These are phyloP conservation scores for Amyelois transitella DNA, from an alignment of 1,140 invertebrate genomes.

Conservation along the genomic window DNA sequence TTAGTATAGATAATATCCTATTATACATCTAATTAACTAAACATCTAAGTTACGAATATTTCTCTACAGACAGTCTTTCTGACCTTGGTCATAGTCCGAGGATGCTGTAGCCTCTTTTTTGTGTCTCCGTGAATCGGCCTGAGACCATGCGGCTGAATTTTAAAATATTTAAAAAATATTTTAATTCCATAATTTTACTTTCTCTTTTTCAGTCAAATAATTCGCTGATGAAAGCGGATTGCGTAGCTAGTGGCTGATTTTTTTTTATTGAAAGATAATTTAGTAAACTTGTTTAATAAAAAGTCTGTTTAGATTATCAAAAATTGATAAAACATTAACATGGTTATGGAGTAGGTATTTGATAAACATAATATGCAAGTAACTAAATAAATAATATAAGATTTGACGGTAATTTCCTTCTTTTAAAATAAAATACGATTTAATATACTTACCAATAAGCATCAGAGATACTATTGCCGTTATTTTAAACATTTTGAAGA, in stretches of 20 bases:
- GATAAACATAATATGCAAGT: not conserved
- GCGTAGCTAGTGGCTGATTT: no score
- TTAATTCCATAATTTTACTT: not conserved
- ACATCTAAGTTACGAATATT: no score
- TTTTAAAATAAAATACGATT: not conserved
- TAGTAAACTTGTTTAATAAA: not conserved
- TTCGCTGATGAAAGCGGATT: no score
- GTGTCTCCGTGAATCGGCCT: constrained; percentile 32
- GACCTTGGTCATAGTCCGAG: constrained; percentile 34
- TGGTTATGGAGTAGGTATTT: no score
- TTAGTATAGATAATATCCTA: no score
- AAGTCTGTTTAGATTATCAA: no score
- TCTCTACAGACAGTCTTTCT: no score
- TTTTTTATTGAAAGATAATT: no score
- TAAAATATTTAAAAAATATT: not conserved
- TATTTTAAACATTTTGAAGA: constrained; percentile 45
- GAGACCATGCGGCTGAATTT: constrained; percentile 41
- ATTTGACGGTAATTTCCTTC: not conserved
- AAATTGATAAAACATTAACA: no score
- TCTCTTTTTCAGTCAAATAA: no score
- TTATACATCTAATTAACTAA: no score
- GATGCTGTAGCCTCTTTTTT: constrained; percentile 43
- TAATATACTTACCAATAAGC: constrained; percentile 45
- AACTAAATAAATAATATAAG: not conserved
- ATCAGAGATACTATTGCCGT: constrained; percentile 45